These are phyloP conservation scores for Sebastes diaconus DNA, from an alignment of 2,797 vertebrate species.

Conservation along the genomic window DNA sequence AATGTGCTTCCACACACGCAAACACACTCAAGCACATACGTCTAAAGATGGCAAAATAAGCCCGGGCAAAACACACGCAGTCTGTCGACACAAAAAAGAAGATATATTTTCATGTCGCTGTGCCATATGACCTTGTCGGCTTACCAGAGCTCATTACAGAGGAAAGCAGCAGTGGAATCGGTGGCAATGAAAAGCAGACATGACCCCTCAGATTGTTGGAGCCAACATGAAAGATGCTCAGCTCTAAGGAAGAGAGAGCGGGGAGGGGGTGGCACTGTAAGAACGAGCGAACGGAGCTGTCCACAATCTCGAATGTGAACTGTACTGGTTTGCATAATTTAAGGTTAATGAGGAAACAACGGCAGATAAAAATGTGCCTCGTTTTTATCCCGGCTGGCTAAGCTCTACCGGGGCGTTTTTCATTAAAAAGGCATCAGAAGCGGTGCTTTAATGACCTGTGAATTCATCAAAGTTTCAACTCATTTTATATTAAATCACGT, in stretches of 20 bases:
- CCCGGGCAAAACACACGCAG: constrained; percentile 12
- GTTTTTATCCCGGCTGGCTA: constrained; percentile 45
- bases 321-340: constrained; percentile 81
- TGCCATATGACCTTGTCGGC: constrained; percentile 50
- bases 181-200: constrained; percentile 61
- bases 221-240: constrained; percentile 60
- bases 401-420: constrained; percentile 51
- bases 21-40: not conserved
- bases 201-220: constrained; percentile 69
- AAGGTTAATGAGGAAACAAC: constrained; percentile 83
- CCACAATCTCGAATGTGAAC: constrained; percentile 65
- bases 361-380: constrained; percentile 64
- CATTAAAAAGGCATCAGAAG: constrained; percentile 69
- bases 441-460: constrained; percentile 65
- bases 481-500: constrained; percentile 49
- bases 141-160: constrained; percentile 72
- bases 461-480: constrained; percentile 63
- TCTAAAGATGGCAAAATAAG: constrained; percentile 14
- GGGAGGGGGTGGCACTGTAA: not conserved
- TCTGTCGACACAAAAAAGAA: constrained; percentile 5
- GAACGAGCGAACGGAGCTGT: constrained; percentile 33
- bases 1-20: constrained; percentile 6
- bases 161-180: constrained; percentile 36
- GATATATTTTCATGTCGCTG: constrained; percentile 39
- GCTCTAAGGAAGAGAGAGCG: not conserved